These are phyloP conservation scores for Pristionchus arcanus DNA, from an alignment of 2,888 invertebrate species.

Conservation along the genomic window DNA sequence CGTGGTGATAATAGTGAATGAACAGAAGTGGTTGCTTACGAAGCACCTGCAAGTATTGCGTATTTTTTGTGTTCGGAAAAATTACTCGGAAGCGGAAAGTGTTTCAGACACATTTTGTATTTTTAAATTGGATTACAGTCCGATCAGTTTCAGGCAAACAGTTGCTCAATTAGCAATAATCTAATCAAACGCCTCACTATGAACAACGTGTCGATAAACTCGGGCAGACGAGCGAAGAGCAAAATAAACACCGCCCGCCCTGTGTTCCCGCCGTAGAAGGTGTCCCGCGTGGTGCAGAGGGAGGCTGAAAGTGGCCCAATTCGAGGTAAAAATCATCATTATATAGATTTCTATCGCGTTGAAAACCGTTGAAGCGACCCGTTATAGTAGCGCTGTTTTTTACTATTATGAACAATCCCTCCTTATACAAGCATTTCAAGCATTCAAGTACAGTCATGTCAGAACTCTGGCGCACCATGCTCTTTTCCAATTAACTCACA, in stretches of 20 bases:
- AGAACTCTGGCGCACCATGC: too few species aligned
- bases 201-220: conserved; percentile 6
- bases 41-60: neutral
- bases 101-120: neutral
- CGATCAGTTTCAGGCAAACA: neutral
- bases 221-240: neutral
- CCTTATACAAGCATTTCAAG: too few species aligned
- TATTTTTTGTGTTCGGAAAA: neutral
- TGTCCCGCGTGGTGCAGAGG: neutral
- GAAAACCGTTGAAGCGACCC: too few species aligned
- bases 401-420: too few species aligned
- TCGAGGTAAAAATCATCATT: too few species aligned
- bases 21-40: neutral
- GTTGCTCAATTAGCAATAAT: neutral
- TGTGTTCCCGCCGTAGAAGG: neutral
- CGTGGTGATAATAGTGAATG: conserved; percentile 2
- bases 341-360: too few species aligned
- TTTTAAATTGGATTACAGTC: neutral
- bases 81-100: too few species aligned
- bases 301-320: neutral
- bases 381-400: too few species aligned
- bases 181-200: neutral
- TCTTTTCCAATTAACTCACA: too few species aligned
- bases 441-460: too few species aligned
- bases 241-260: neutral